phyloP scores from a whole-genome alignment of 92 coral and sea anemone genomes.

The Porites cylindrica region DNA sequence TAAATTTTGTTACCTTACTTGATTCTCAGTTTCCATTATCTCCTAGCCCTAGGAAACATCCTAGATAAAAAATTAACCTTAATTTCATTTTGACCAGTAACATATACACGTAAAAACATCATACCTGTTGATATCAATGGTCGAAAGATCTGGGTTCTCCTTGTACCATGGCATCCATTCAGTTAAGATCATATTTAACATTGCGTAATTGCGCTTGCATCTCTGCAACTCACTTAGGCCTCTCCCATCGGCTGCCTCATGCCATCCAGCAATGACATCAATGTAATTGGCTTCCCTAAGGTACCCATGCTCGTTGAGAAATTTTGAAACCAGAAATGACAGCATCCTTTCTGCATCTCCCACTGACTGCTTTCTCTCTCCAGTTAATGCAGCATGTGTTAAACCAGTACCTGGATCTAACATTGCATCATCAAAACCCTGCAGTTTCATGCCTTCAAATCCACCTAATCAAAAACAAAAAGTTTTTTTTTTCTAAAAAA shows the following conservation, averaged over 20 bases:
- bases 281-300: conserved; percentile 50
- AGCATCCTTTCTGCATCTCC: conserved; percentile 65
- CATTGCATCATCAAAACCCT: conserved; percentile 57
- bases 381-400: conserved; percentile 58
- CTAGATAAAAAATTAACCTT: too few relatives aligned
- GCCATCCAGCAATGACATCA: conserved; percentile 70
- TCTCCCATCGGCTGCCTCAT: conserved; percentile 68
- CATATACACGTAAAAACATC: background rate
- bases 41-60: too few relatives aligned
- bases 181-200: conserved; percentile 46
- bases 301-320: conserved; percentile 46
- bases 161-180: conserved; percentile 65
- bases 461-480: too few relatives aligned
- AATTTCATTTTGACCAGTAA: too few relatives aligned
- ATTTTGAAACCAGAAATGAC: conserved; percentile 52
- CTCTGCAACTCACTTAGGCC: conserved; percentile 54
- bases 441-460: too few relatives aligned
- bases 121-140: conserved; percentile 45
- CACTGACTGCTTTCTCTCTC: conserved; percentile 68
- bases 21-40: too few relatives aligned
- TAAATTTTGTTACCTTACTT: too few relatives aligned
- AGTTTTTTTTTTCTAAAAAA: too few relatives aligned
- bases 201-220: conserved; percentile 40
- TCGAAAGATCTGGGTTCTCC: conserved; percentile 24
- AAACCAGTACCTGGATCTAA: conserved; percentile 49